Evolutionary conservation across 2,888 invertebrate genomes (phyloP).

Genomic region (Girardia tigrina): DNA sequence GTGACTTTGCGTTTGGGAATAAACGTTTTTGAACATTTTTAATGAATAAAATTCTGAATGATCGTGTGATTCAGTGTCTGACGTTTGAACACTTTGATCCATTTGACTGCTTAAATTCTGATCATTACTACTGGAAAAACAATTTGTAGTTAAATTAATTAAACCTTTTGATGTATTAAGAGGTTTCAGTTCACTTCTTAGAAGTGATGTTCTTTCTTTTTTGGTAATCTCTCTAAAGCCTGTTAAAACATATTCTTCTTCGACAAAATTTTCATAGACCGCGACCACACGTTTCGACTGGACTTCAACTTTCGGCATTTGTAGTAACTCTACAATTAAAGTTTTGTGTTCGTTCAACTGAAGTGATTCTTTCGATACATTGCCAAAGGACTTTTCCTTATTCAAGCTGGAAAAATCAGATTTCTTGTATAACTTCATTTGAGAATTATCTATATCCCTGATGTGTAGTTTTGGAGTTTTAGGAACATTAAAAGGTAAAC

Average conservation of each 20-base stretch:
- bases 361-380: background rate
- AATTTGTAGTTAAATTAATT: background rate
- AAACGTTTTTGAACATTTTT: too few relatives aligned
- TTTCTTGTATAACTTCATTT: background rate
- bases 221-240: background rate
- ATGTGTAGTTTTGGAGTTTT: background rate
- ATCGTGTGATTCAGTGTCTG: background rate
- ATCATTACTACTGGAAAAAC: background rate
- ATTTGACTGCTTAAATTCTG: background rate
- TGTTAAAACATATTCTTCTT: background rate
- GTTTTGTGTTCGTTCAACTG: background rate
- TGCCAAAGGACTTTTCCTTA: background rate
- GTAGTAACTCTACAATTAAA: slow-evolving; percentile 9
- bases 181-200: background rate
- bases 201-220: background rate
- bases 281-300: background rate
- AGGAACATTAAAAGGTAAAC: too few relatives aligned
- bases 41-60: too few relatives aligned
- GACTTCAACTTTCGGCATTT: background rate
- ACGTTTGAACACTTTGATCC: background rate
- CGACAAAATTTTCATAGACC: slow-evolving; percentile 5
- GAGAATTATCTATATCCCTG: background rate
- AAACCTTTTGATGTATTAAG: too few relatives aligned
- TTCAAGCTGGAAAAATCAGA: background rate
- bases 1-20: too few relatives aligned